A percentile compares a stretch with the other conserved stretches of the same genome.
Conservation (phyloP, 2,888 invertebrate species). For the Pammene aurita region DNA sequence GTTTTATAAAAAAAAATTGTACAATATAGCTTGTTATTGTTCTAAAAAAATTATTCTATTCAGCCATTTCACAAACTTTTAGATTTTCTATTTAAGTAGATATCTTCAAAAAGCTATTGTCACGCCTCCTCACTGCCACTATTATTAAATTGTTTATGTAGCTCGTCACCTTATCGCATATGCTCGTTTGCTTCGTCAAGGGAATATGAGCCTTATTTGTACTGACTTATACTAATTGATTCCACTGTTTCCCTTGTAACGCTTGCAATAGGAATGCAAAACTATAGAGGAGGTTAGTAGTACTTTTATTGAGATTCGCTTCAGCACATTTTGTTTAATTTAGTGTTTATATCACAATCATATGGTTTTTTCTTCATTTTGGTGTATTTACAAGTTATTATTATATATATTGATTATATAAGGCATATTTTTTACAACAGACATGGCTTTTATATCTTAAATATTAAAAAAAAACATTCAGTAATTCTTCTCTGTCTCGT, state of each 20-base stretch:
- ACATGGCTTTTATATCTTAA: too few relatives aligned
- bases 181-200: slow-evolving; percentile 1
- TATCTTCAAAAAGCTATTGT: neutral
- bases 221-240: slow-evolving; percentile 34
- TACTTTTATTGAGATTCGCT: slow-evolving; percentile 43
- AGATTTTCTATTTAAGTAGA: neutral
- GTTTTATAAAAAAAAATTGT: too few relatives aligned
- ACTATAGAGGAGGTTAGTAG: slow-evolving; percentile 80
- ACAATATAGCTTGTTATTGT: too few relatives aligned
- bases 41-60: too few relatives aligned
- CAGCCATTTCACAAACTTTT: neutral
- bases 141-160: neutral
- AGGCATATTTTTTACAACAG: neutral
- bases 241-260: slow-evolving; percentile 58
- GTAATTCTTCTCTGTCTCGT: too few relatives aligned
- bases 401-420: neutral
- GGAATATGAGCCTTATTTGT: slow-evolving; percentile 5
- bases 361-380: too few relatives aligned
- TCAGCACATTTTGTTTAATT: slow-evolving; percentile 3
- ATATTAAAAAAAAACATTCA: too few relatives aligned
- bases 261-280: slow-evolving; percentile 79
- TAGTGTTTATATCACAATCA: neutral
- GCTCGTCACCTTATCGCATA: neutral
- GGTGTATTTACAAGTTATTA: neutral
- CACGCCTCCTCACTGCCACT: too few relatives aligned